phyloP scores from a whole-genome alignment of 2,888 invertebrate genomes.

The Carpatolechia fugitivella region DNA sequence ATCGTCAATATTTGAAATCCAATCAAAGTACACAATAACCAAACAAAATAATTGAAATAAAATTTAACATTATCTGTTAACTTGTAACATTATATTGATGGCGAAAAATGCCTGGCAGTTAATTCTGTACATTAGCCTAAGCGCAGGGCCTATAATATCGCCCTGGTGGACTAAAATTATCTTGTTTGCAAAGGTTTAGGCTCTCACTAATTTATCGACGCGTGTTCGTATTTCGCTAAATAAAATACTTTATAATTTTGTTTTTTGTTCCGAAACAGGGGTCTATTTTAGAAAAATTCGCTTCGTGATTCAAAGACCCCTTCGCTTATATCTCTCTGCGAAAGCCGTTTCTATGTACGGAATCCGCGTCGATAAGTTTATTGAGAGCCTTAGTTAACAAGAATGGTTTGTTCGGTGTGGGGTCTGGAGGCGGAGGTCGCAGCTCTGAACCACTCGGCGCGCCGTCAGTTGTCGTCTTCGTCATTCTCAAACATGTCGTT shows the following conservation, averaged over 20 bases:
- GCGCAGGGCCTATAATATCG: too few relatives aligned
- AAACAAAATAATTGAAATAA: background rate
- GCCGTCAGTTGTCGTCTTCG: constrained; percentile 69
- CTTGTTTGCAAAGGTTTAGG: too few relatives aligned
- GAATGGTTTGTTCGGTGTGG: background rate
- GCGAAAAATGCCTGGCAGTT: background rate
- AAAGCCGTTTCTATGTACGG: too few relatives aligned
- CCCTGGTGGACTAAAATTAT: too few relatives aligned
- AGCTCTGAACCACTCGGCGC: constrained; percentile 19
- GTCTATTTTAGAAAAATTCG: too few relatives aligned
- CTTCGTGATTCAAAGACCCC: too few relatives aligned
- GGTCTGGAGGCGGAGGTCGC: constrained; percentile 13
- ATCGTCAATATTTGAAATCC: background rate
- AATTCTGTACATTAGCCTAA: background rate
- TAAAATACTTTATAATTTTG: too few relatives aligned
- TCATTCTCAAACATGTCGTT: constrained; percentile 77
- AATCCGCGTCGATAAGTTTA: too few relatives aligned
- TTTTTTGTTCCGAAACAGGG: too few relatives aligned
- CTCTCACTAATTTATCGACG: too few relatives aligned
- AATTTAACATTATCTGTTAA: background rate
- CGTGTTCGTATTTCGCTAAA: too few relatives aligned
- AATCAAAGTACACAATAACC: background rate
- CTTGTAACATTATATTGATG: background rate
- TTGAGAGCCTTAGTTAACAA: background rate
- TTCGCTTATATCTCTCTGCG: too few relatives aligned